Conservation (phyloP, 2,797 vertebrate species). For the Tinamus major region DNA sequence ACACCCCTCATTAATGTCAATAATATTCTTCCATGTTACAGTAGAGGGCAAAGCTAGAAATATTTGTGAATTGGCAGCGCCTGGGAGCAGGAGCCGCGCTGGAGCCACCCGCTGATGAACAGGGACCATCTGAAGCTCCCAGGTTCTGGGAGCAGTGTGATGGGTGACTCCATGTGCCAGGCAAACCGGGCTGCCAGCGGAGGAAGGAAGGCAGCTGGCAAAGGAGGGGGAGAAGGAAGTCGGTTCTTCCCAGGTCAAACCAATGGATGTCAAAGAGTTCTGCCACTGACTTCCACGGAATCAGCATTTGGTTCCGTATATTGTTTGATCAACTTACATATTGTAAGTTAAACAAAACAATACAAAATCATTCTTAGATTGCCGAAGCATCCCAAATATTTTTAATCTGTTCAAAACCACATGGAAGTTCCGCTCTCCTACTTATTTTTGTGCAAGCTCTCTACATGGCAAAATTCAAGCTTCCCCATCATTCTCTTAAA, state of each 20-base stretch:
- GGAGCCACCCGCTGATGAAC: neutral
- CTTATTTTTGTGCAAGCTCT: neutral
- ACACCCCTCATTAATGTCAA: neutral
- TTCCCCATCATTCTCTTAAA: neutral
- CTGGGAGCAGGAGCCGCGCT: neutral
- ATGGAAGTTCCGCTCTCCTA: neutral
- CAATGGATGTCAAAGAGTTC: neutral
- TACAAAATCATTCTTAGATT: neutral
- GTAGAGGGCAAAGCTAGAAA: neutral
- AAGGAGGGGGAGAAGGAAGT: neutral
- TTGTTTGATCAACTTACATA: neutral
- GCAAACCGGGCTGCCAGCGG: neutral
- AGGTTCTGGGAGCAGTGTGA: neutral
- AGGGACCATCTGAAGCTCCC: neutral
- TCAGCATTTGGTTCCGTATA: neutral
- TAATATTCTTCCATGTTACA: accelerated
- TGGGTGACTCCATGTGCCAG: neutral
- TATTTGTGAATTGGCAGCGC: neutral
- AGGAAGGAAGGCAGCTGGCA: neutral
- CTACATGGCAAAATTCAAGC: neutral
- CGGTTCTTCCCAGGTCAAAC: neutral
- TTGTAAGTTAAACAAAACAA: neutral
- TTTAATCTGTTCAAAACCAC: neutral
- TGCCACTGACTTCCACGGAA: neutral
- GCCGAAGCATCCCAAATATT: neutral